These are phyloP conservation scores for Platycercus adscitus DNA, from an alignment of 2,113 vertebrate genomes.

Conservation along the genomic window DNA sequence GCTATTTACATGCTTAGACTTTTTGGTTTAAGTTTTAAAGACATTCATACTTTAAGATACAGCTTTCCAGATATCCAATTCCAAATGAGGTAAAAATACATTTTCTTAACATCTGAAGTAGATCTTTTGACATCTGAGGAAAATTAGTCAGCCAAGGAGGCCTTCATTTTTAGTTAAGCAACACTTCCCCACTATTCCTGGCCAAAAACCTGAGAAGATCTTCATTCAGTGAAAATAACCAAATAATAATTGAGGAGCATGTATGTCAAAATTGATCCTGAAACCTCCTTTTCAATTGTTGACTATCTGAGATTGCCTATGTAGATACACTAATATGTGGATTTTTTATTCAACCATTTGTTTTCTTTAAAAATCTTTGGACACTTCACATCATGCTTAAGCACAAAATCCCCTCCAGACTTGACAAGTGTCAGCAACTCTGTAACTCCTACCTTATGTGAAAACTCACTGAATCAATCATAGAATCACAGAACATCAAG, in stretches of 20 bases:
- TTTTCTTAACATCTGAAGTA: background rate
- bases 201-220: background rate
- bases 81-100: background rate
- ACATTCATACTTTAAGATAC: background rate
- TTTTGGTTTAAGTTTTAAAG: background rate
- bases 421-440: background rate
- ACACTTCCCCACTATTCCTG: background rate
- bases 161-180: background rate
- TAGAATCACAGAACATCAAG: background rate
- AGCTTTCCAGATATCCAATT: background rate
- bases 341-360: background rate
- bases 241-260: background rate
- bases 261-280: background rate
- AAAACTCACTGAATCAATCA: background rate
- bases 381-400: background rate
- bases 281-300: background rate
- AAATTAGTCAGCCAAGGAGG: background rate
- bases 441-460: background rate
- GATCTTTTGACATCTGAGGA: background rate
- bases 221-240: background rate
- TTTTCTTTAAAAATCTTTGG: background rate
- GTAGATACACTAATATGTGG: background rate
- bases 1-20: background rate
- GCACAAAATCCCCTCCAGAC: background rate
- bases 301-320: background rate